Base-by-base conservation (phyloP, 1,140 invertebrate species). In the Ostrea denselamellosa region DNA sequence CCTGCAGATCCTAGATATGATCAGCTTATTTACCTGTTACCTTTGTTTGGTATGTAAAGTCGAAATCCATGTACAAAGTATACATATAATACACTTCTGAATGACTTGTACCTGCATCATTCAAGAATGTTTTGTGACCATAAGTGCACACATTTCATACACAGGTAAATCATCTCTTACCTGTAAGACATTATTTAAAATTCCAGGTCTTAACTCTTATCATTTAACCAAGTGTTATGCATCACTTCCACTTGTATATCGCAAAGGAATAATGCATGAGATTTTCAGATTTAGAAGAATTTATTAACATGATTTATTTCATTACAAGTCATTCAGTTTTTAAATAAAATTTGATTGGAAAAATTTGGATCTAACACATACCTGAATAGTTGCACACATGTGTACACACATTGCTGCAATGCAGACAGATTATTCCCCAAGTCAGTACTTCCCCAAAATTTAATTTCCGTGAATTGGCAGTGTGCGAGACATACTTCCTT, bases 401-500 rank as follows among this genome's bases (percentile, higher is more conserved):
- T 9, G 65, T 22, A 22, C 25, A 77, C 68, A 77, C 9, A 77
- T 12, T 28, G 22, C 14, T 19, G 17, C 56, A 17, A 19, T n/a
- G n/a, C 56, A 62, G 7, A 62, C 17, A 3, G 25, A 25, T 8
- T 25, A 34, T 14, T 17, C 0, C 28, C 68, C 14, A 34, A 25
- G 10, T 77, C 25, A 34, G 12, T 77, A 25, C 68, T 62, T 62
- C 56, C 56, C 56, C 14, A 9, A 22, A 12, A 28, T 77, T 28
- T 12, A 77, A 77, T 28, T 34, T 77, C 25, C 68, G 68, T 12
- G 25, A 34, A 34, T 34, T 25, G 25, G 68, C 68, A 34, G 28
- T 44, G 68, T 28, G 68, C 28, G 68, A 62, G 56, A 14, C 56
- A 77, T 77, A 77, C 68, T 77, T 77, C 68, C 68, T 77, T 14